A percentile compares a stretch with the other conserved stretches of the same genome.
These are phyloP conservation scores for Aphis craccivora DNA, from an alignment of 1,140 invertebrate genomes.

Conservation along the genomic window DNA sequence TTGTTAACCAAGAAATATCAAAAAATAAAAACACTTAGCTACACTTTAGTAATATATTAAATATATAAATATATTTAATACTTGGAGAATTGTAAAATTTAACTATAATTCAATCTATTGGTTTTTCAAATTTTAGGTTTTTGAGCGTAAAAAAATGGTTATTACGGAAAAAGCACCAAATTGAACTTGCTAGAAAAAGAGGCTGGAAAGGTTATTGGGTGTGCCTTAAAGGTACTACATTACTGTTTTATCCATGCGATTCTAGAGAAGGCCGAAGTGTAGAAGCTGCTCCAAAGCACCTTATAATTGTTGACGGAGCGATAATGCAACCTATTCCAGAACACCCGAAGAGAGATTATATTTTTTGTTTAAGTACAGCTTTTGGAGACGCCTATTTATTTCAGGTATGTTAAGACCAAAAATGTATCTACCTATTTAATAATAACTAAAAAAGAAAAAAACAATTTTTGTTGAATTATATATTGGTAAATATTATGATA, in stretches of 20 bases:
- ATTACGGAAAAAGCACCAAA: slow-evolving; percentile 93
- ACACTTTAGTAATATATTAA: too few species aligned
- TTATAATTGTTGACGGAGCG: slow-evolving; percentile 96
- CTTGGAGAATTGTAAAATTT: background rate
- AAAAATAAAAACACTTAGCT: slow-evolving; percentile 3
- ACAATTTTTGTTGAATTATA: slow-evolving; percentile 4
- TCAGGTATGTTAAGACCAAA: slow-evolving; percentile 73
- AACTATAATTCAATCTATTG: background rate
- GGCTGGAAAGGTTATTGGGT: slow-evolving; percentile 99
- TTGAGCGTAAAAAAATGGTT: slow-evolving; percentile 98
- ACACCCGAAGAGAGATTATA: slow-evolving; percentile 96
- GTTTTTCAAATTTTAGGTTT: slow-evolving; percentile 73
- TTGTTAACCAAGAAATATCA: background rate
- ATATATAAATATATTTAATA: background rate
- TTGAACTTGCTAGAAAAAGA: slow-evolving; percentile 91
- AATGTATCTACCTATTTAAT: background rate
- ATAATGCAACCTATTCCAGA: slow-evolving; percentile 98
- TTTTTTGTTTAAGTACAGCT: slow-evolving; percentile 96
- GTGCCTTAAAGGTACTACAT: slow-evolving; percentile 94
- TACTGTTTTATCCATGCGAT: slow-evolving; percentile 96
- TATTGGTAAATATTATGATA: slow-evolving; percentile 27
- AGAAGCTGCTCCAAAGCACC: slow-evolving; percentile 90
- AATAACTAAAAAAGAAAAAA: background rate
- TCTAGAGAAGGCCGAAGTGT: slow-evolving; percentile 88
- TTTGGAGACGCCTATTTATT: slow-evolving; percentile 98